Evolutionary conservation across 2,113 vertebrate species (phyloP).

Genomic region (Oryzias celebensis): DNA sequence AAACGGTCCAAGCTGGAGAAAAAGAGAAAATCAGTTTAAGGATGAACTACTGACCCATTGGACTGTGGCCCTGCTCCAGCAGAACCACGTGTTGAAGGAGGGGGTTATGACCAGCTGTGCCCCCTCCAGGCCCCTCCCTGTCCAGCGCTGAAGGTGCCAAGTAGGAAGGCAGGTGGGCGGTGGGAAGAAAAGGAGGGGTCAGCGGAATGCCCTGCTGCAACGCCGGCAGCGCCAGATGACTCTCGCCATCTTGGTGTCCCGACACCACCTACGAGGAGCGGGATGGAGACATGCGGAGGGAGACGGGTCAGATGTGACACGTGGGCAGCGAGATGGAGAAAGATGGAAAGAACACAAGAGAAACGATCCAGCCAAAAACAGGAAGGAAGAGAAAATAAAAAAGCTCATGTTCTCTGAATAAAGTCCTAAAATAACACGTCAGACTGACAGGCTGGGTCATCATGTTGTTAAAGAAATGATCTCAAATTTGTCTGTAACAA

Average conservation of each 20-base stretch:
- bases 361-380: constrained; percentile 3
- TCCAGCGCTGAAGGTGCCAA: constrained; percentile 86
- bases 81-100: constrained; percentile 95
- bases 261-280: constrained; percentile 78
- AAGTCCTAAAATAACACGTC: too few relatives aligned
- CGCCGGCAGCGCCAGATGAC: constrained; percentile 81
- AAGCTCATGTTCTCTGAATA: too few relatives aligned
- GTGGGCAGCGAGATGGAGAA: constrained; percentile 21
- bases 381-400: too few relatives aligned
- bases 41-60: constrained; percentile 73
- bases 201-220: constrained; percentile 87
- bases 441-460: too few relatives aligned
- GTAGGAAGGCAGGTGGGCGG: constrained; percentile 90
- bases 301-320: constrained; percentile 36
- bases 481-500: too few relatives aligned
- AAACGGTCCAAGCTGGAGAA: not conserved
- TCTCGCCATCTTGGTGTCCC: constrained; percentile 85
- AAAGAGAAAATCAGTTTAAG: not conserved
- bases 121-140: constrained; percentile 77
- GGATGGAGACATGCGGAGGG: constrained; percentile 9
- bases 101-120: constrained; percentile 78
- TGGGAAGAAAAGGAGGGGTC: constrained; percentile 81
- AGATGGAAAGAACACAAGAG: not conserved
- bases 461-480: too few relatives aligned
- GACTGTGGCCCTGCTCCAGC: constrained; percentile 89